Evolutionary conservation across 1,140 invertebrate species (phyloP), one percentile per base, ranked within the genome.

Genomic region (Neocloeon triangulifer): DNA sequence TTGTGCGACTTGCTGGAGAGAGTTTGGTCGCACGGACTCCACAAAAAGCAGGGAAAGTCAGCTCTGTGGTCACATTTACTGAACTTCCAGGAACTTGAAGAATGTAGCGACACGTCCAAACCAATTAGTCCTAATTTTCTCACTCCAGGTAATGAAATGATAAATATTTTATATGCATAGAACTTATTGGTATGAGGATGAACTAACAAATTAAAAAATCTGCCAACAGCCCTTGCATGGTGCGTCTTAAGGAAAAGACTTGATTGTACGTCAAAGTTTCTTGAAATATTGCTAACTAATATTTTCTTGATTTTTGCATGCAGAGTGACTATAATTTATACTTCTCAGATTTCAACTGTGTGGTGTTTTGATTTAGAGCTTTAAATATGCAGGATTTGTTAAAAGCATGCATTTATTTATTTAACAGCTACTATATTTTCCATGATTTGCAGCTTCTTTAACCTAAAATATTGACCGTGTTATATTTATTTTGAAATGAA

Each of bases 11-110:
- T 99, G 20, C 50, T 98, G 9, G 95, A 99, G 55, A 65, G 94
- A 39, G 81, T 98, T 25, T 99, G 94, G 94, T 85, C 82, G 2
- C 92, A 99, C 53, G 94, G 92, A 0, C 52, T 97, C 12, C 85
- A 92, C 48, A 77, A 74, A 23, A 96, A 95, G 53, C 81, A 67
- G 61, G 86, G 85, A 6, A 92, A 92, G 55, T 92, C 85, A 6
- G 81, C 86, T 1, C 56, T 95, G 0, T 95, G 91, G 89, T 80
- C 85, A 28, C 86, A 95, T 50, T 58, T 95, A 9, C 66, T 73
- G 1, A 80, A 78, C 51, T 92, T 80, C 51, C 73, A 89, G 45
- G 84, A 92, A 45, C 51, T 79, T 26, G 79, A 89, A 43, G 79
- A 86, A 37, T 69, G 72, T 43, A 72, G 68, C 43, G 69, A 69